phyloP scores from a whole-genome alignment of 2,797 vertebrate species.

The Lacerta bilineata region DNA sequence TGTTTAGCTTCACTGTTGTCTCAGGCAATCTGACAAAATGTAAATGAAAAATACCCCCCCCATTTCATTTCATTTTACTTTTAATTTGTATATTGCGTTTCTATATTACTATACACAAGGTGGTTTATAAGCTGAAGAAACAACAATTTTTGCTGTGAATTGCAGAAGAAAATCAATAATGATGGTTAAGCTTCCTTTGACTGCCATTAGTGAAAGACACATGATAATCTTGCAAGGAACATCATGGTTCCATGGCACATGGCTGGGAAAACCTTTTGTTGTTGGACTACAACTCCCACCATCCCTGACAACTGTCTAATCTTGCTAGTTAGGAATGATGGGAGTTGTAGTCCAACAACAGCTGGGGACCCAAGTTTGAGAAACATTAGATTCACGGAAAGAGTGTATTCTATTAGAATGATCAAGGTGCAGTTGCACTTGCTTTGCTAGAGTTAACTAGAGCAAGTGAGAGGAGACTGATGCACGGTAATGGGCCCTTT shows the following conservation, averaged over 20 bases:
- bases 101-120: no score
- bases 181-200: not conserved
- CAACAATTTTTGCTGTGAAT: not conserved
- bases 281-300: no score
- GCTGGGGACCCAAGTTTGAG: no score
- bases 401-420: not conserved
- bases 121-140: no score
- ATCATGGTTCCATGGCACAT: not conserved
- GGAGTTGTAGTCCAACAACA: no score
- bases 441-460: slow-evolving; percentile 11
- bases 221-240: not conserved
- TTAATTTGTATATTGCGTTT: no score
- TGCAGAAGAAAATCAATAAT: not conserved
- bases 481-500: not conserved
- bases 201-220: not conserved
- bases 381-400: slow-evolving; percentile 11
- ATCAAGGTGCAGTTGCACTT: not conserved
- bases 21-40: not conserved
- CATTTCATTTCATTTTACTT: not conserved
- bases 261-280: not conserved
- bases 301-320: no score
- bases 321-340: no score
- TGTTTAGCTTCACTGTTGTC: not conserved
- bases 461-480: slow-evolving; percentile 16
- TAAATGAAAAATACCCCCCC: not conserved